Evolutionary conservation across 2,113 vertebrate genomes (phyloP).

Genomic region (Pelvicachromis taeniatus): DNA sequence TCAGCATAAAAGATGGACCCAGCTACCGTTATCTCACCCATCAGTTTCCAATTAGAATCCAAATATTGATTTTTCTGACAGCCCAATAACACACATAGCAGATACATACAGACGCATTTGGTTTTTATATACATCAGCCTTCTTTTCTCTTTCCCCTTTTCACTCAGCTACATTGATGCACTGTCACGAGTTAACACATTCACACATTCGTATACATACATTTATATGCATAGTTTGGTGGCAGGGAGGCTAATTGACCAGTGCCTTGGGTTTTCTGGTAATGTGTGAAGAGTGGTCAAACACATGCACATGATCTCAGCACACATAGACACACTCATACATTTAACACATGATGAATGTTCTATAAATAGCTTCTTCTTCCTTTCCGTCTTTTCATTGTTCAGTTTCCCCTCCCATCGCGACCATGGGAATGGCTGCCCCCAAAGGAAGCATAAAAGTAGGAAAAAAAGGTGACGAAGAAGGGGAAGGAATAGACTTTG

Average conservation of each 20-base stretch:
- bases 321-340: not conserved
- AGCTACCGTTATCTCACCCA: not conserved
- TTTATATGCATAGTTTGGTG: not conserved
- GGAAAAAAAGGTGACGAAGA: slow-evolving; percentile 13
- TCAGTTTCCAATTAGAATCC: not conserved
- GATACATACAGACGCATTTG: not conserved
- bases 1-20: not conserved
- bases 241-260: slow-evolving; percentile 45
- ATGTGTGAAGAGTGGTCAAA: slow-evolving; percentile 26
- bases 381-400: not conserved
- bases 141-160: not conserved
- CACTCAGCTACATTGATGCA: not conserved
- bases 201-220: not conserved
- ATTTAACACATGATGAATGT: not conserved
- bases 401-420: not conserved
- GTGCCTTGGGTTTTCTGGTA: slow-evolving; percentile 21
- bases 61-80: not conserved
- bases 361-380: slow-evolving; percentile 20
- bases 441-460: not conserved
- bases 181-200: not conserved
- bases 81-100: not conserved
- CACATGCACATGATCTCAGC: not conserved
- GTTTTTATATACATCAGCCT: not conserved
- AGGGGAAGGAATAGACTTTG: not conserved
- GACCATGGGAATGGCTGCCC: not conserved